Evolutionary conservation across 1,140 invertebrate species (phyloP), one percentile per base, ranked within the genome.

Genomic region (Dendrolimus punctatus): DNA sequence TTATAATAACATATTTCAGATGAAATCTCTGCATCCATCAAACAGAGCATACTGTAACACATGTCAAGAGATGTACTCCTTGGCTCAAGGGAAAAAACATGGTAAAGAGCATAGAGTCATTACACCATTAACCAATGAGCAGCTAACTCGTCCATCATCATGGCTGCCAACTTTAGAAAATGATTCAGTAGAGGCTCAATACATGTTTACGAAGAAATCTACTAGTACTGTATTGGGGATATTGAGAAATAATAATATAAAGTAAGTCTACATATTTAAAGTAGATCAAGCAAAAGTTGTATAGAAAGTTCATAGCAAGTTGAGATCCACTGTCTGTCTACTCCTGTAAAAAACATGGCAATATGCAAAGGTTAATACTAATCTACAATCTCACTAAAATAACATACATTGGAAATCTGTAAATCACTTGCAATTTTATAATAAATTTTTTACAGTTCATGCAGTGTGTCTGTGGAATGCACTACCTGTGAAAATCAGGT

Each of bases 21-120:
- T 88, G 0, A 86, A 85, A 75, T 62, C 69, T 38, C 56, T 68
- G 38, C 70, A 79, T 45, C 51, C 72, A 39, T 66, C 68, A 40
- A 76, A 89, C 51, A 66, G 91, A 68, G 73, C 75, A 0, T 94
- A 91, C 64, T 95, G 92, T 62, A 87, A 91, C 55, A 89, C 79
- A 5, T 95, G 93, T 73, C 80, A 89, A 39, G 83, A 87, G 60
- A 80, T 94, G 42, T 86, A 91, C 46, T 60, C 89, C 8, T 64
- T 75, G 36, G 79, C 80, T 0, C 62, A 77, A 53, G 73, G 58
- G 9, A 82, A 67, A 53, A 82, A 82, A 53, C 82, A 83, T 55
- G 38, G 68, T 4, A 80, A 76, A 57, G 75, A 84, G 10, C 83
- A 86, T 53, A 70, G 63, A 46, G 57, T 82, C 4, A 62, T 81